Conservation (phyloP, 2,888 invertebrate genomes). For the Onchidella celtica region DNA sequence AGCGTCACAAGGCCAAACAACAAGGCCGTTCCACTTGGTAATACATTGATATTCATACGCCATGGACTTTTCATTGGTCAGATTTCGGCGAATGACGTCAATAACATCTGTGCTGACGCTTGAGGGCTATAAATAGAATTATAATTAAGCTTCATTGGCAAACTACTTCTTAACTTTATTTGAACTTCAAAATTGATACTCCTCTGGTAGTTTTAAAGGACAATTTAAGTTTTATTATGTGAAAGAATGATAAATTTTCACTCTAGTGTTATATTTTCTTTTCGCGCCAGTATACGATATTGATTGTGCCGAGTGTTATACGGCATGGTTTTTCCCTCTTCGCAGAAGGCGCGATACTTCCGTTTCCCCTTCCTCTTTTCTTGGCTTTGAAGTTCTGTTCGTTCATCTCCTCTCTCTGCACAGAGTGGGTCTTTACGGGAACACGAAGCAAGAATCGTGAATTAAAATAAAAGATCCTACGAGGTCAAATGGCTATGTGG, state of each 20-base stretch:
- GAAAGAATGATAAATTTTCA: neutral
- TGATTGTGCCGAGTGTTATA: neutral
- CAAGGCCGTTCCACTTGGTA: slow-evolving; percentile 63
- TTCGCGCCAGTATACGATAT: neutral
- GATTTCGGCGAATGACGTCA: slow-evolving; percentile 63
- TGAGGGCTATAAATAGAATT: slow-evolving; percentile 28
- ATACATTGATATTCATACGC: slow-evolving; percentile 63
- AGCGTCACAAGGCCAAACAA: slow-evolving; percentile 75
- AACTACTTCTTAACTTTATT: neutral
- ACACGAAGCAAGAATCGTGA: too few relatives aligned
- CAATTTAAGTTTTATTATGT: neutral
- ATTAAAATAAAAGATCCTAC: too few relatives aligned
- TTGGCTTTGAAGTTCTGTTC: too few relatives aligned
- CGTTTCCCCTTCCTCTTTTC: too few relatives aligned
- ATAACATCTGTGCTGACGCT: slow-evolving; percentile 56
- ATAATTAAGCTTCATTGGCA: neutral
- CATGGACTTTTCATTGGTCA: slow-evolving; percentile 55
- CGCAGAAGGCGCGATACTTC: too few relatives aligned
- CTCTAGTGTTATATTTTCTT: neutral
- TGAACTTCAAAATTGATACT: neutral
- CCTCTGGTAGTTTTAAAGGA: neutral
- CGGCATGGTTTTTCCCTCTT: neutral
- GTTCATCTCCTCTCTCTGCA: too few relatives aligned
- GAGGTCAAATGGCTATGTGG: too few relatives aligned
- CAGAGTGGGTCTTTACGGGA: too few relatives aligned